A percentile compares a stretch with the other conserved stretches of the same genome.
phyloP scores from a whole-genome alignment of 1,140 invertebrate genomes.

The Philaenus spumarius region DNA sequence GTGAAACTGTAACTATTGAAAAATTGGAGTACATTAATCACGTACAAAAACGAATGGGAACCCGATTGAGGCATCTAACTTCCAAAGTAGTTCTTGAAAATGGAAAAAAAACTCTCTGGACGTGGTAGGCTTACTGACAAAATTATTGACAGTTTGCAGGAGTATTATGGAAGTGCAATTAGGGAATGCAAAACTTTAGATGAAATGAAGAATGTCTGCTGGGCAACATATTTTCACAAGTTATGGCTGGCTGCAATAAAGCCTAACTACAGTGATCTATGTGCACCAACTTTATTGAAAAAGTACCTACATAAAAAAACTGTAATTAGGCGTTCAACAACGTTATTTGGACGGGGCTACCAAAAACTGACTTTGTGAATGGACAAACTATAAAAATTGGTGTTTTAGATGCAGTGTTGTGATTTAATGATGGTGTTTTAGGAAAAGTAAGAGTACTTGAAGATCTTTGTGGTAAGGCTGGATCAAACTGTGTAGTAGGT shows the following conservation, averaged over 20 bases:
- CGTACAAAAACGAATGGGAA: slow-evolving; percentile 1
- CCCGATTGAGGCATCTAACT: neutral
- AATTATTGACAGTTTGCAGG: too few species aligned
- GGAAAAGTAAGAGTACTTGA: too few species aligned
- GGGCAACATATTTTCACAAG: slow-evolving; percentile 3
- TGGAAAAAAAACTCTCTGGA: too few species aligned
- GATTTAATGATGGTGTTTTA: slow-evolving; percentile 6
- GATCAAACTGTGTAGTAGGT: slow-evolving; percentile 5
- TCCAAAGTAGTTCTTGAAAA: neutral
- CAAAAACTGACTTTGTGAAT: slow-evolving; percentile 7
- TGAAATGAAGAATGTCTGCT: slow-evolving; percentile 5
- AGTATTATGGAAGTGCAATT: neutral
- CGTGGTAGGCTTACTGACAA: too few species aligned
- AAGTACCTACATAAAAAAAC: slow-evolving; percentile 4
- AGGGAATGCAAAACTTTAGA: slow-evolving; percentile 1
- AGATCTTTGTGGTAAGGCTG: slow-evolving; percentile 3
- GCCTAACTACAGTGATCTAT: neutral
- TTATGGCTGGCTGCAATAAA: neutral
- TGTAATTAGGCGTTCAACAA: slow-evolving; percentile 4
- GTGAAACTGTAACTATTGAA: slow-evolving; percentile 10
- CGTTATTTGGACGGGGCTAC: neutral
- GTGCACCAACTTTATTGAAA: neutral
- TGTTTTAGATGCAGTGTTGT: neutral
- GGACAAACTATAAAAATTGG: too few species aligned
- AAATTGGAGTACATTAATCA: slow-evolving; percentile 22